Base-by-base conservation (phyloP, 2,888 invertebrate species). In the Hirtodrosophila duncani region DNA sequence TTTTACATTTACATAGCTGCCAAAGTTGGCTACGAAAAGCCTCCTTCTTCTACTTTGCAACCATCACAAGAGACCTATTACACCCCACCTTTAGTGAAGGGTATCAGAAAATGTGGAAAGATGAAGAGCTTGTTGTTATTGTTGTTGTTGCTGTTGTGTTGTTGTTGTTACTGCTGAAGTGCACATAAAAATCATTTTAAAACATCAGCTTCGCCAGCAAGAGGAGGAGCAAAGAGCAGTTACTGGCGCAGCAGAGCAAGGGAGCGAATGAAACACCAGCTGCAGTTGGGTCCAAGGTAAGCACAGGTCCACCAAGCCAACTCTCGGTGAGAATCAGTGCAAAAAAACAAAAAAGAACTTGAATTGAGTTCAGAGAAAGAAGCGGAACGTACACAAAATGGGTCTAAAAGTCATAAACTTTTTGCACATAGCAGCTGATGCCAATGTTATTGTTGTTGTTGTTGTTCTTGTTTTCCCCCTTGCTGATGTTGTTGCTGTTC, bases 341-440 rank as follows among this genome's bases (percentile, higher is more conserved):
- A 24, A 23, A 45, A 33, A 39, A 27, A 16, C 16, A 10, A 7
- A 51, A 65, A 62, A n/a, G n/a, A n/a, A n/a, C n/a, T n/a, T n/a
- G n/a, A 69, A 68, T 68, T 79, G 71, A 71, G 71, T 71, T 71
- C 71, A 71, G 6, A 23, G 16, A 26, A 27, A 5, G 24, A 31
- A 17, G 3, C 13, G 36, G 55, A 37, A 36, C 44, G 50, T 58
- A 70, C 65, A 74, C 75, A 75, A 81, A 81, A 81, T 81, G 75
- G 75, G 81, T 81, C 81, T 81, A 81, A 81, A n/a, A 81, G 75
- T 78, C 81, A 75, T 75, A 75, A 75, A 78, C 75, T 81, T 74
- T 78, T 75, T 57, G 56, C 81, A 66, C 74, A 77, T 37, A 64
- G 64, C 71, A 72, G 77, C 80, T 72, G 71, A 72, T 72, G 80